Evolutionary conservation across 1,140 invertebrate genomes (phyloP), one percentile per base, ranked within the genome.

Genomic region (Trichonephila inaurata): DNA sequence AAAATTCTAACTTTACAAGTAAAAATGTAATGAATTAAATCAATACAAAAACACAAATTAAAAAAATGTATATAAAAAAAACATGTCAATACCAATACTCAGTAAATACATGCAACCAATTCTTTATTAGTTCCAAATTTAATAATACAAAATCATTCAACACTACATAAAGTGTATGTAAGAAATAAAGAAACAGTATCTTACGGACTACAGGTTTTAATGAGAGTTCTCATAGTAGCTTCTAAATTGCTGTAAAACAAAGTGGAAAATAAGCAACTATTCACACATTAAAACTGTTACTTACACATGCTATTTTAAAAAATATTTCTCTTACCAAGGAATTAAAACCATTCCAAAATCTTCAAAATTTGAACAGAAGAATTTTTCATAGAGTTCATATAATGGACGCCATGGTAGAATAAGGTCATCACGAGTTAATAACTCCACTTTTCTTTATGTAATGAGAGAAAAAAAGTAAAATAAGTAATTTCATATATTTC

Each of bases 321-420:
- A 33, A 33, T 66, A 86, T 58, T 7, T 66, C 21, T 64, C 86
- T 88, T 96, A 97, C 97, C 96, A 96, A 96, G 97, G 97, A 93
- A 96, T 95, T 33, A 96, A 95, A 77, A 96, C 94, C 89, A 98
- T 97, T 94, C 96, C 96, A 94, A 96, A 95, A 86, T 96, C 95
- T 94, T 96, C 96, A 95, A 95, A 97, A 95, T 95, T 96, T 95
- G 95, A 96, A 95, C 96, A 97, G 92, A 96, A 94, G 14, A 97
- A 95, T 89, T 95, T 95, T 66, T 96, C 95, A 89, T 96, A 95
- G 8, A 97, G 96, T 7, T 98, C 96, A 95, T 98, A 99, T 21
- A 99, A 95, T 64, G 98, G 98, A 95, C 97, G 96, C 99, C 99
- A 99, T 93, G 97, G 97, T 91, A 99, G 96, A 93, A 97, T 96